These are phyloP conservation scores for Parazoanthus atlanticus DNA, from an alignment of 92 coral and sea anemone species.

Conservation along the genomic window DNA sequence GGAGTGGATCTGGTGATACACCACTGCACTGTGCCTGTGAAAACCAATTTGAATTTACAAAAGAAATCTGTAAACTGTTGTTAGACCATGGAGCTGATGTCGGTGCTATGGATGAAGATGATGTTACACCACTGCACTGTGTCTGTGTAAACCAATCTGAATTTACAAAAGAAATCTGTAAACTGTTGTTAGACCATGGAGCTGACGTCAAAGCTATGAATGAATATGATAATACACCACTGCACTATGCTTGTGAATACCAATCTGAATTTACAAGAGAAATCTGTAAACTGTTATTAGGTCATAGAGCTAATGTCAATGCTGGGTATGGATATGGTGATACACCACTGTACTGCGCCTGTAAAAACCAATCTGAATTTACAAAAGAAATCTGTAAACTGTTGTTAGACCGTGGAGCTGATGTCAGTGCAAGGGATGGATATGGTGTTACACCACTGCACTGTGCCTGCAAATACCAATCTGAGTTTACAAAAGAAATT, in stretches of 20 bases:
- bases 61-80: too few species aligned
- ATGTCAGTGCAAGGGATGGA: background rate
- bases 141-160: background rate
- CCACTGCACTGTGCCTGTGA: background rate
- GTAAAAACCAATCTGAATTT: background rate
- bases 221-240: background rate
- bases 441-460: background rate
- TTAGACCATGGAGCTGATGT: background rate
- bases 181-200: background rate
- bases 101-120: background rate
- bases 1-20: background rate
- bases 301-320: background rate
- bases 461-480: background rate
- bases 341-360: background rate
- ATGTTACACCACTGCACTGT: background rate
- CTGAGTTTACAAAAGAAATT: background rate
- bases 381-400: background rate
- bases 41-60: too few species aligned
- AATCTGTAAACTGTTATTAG: constrained; percentile 3
- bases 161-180: background rate
- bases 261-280: background rate
- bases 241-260: background rate
- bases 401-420: background rate
- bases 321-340: background rate
- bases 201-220: background rate